Evolutionary conservation across 2,113 vertebrate genomes (phyloP), one percentile per base, ranked within the genome.

Genomic region (Dermatemys mawii): DNA sequence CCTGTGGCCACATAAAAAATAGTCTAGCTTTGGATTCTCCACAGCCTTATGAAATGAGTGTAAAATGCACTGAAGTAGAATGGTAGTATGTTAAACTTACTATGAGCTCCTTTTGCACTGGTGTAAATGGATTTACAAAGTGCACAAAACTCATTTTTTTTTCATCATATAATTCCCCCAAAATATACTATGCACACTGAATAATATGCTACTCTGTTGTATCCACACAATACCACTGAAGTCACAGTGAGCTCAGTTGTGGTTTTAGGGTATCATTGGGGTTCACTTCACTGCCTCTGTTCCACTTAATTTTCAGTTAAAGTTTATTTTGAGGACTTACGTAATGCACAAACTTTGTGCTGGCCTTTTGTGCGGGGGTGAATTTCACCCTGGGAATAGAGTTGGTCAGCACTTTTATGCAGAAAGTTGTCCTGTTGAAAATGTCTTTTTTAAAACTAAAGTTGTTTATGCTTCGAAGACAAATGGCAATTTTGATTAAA

Each of bases 71-170:
- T 27, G 41, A 26, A 46, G 27, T 26, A 29, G 12, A 46, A 44
- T 46, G 38, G 12, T 46, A 76, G 13, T 46, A 24, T 76, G 46
- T 76, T 76, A 46, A 44, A 46, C 13, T 76, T 26, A 14, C 41
- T 76, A 78, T 24, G 13, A 11, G 8, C 46, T 26, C 29, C 83
- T 50, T 49, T 32, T 14, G 22, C 81, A 48, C 1, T 1, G 6
- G 2, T 38, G 2, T 27, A 0, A 41, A 26, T 54, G 6, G 0
- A 48, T 51, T 38, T 8, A 0, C 0, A 0, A n/a, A 84, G 19
- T 9, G 11, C 41, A 46, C 46, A 7, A 46, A 46, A 46, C 73
- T 27, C 13, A 1, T 0, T 0, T 0, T 51, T 50, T 41, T 11
- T n/a, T n/a, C 44, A 50, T 21, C 11, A 0, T 0, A 0, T 22